Base-by-base conservation (phyloP, 2,113 vertebrate species). In the Pygoscelis adeliae region DNA sequence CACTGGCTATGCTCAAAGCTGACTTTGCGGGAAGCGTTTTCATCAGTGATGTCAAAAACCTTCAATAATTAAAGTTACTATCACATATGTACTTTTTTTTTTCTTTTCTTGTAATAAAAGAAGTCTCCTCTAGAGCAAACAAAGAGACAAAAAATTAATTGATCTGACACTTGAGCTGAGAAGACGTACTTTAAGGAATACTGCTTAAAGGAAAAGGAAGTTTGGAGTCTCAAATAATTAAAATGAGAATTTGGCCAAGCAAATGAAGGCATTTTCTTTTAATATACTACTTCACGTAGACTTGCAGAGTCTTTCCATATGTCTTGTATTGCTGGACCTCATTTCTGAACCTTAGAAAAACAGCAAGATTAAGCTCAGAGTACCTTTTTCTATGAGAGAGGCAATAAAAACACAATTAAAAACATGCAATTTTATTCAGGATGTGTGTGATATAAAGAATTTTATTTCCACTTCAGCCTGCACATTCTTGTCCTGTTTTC, bases 61-160 rank as follows among this genome's bases (percentile, higher is more conserved):
- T 98, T 97, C 97, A 97, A 96, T 98, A 98, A 98, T 97, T n/a
- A 89, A 98, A 94, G 94, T 96, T 87, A 90, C 95, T 97, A 88
- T 96, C 95, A 96, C 79, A 95, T 90, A 67, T 70, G 56, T 91
- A 91, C 72, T 15, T 93, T 93, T 96, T 96, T 91, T 91, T 70
- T 97, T 70, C 86, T 40, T 94, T n/a, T 62, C 71, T 97, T 88
- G 88, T 96, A 97, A 97, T 97, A 97, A 97, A 97, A 97, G 97
- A 95, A 95, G 89, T 96, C 96, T 97, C 73, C 95, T 97, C 95
- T 80, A 96, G 93, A 98, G 97, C 93, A 98, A 98, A 97, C 93
- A 97, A 91, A 98, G 95, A 97, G 77, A 94, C 89, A 96, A 97
- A 95, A 97, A 98, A 96, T 76, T 97, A 98, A 98, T 98, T 97